Conservation (phyloP, 1,140 invertebrate genomes). For the Tribolium castaneum region DNA sequence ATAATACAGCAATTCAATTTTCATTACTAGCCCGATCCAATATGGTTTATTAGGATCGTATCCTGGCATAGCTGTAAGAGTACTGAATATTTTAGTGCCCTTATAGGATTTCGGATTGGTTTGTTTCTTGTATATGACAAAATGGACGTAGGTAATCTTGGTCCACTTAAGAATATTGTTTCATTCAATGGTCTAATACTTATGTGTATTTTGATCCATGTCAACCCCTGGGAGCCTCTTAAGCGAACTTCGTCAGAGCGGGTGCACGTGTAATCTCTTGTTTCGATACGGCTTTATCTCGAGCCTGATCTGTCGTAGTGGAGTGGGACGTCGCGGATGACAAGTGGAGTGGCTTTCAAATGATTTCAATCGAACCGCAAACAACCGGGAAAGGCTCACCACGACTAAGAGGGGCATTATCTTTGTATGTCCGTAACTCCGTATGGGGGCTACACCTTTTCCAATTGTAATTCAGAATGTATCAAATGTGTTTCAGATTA, state of each 20-base stretch:
- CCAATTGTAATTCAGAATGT: too few species aligned
- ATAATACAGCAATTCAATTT: slow-evolving; percentile 56
- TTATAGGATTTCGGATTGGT: slow-evolving; percentile 1
- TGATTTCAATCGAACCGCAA: slow-evolving; percentile 57
- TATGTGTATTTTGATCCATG: slow-evolving; percentile 44
- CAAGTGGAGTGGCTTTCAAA: slow-evolving; percentile 56
- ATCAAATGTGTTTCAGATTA: too few species aligned
- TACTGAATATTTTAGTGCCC: slow-evolving; percentile 12
- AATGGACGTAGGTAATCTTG: background rate
- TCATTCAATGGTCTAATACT: slow-evolving; percentile 14
- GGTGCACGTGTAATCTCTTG: slow-evolving; percentile 54
- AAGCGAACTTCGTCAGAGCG: slow-evolving; percentile 39
- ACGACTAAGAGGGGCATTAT: slow-evolving; percentile 49
- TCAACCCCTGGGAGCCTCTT: slow-evolving; percentile 41
- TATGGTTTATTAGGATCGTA: slow-evolving; percentile 26
- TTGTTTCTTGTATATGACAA: background rate
- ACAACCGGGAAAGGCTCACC: slow-evolving; percentile 45
- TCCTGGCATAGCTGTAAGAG: background rate
- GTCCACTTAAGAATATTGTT: slow-evolving; percentile 39
- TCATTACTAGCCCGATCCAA: slow-evolving; percentile 52
- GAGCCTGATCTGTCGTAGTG: slow-evolving; percentile 50
- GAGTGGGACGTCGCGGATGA: slow-evolving; percentile 49
- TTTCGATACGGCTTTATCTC: slow-evolving; percentile 56
- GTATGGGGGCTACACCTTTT: background rate
- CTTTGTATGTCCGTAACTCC: too few species aligned